Evolutionary conservation across 2,797 vertebrate genomes (phyloP), one percentile per base, ranked within the genome.

Genomic region (Peromyscus aztecus): DNA sequence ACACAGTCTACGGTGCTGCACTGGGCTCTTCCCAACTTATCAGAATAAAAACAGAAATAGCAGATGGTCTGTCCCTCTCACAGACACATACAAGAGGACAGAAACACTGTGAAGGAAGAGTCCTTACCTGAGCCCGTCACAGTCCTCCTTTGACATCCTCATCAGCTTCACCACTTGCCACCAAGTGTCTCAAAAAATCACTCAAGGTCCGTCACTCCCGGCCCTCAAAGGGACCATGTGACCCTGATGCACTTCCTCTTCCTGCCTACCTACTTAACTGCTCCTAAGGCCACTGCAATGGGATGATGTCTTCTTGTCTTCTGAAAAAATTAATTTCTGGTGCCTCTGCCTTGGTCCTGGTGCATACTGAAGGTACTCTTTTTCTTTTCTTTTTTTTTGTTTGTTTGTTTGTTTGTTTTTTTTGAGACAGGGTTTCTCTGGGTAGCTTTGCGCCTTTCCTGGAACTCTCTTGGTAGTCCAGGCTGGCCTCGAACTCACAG

Each of bases 61-160:
- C 24, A 16, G 23, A 6, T 23, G 40, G 31, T 81, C 69, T 31
- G 7, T 5, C 52, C 49, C 8, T 29, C 63, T 61, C 7, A 43
- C 0, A 6, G 13, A 81, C 21, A 21, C 17, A 4, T 0, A 6
- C 0, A 43, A 49, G 5, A 4, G 1, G n/a, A 9, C 2, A 24
- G 57, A 71, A 59, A 71, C 46, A 10, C 63, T 16, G 2, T 8
- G 0, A 40, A n/a, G 61, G 43, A 13, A 61, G 40, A n/a, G 21
- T 11, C 65, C 16, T 55, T 17, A 27, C 0, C 12, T 49, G 40
- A 92, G 1, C 17, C 9, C 21, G 0, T 23, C 13, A 0, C 0
- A 3, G 1, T 21, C 65, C 19, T 4, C n/a, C 24, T 71, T 27
- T 21, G 8, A 29, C 46, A 8, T 19, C 13, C 63, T 80, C 49